phyloP scores from a whole-genome alignment of 2,888 invertebrate species.

The Drosophila prostipennis region DNA sequence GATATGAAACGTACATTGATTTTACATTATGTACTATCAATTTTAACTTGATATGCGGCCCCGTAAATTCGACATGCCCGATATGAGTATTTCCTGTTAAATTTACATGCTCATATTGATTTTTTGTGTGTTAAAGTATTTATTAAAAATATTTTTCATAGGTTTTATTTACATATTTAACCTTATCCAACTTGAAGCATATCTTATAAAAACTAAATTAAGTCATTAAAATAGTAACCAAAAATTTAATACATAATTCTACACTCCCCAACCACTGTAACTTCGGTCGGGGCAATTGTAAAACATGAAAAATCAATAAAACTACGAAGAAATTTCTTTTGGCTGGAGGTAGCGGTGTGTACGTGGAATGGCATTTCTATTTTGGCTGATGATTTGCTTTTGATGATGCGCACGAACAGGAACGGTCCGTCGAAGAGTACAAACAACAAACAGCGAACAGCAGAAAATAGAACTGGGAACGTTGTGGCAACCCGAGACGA shows the following conservation, averaged over 20 bases:
- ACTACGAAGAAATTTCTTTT: constrained; percentile 50
- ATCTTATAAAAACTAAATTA: background rate
- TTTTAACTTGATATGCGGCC: too few species aligned
- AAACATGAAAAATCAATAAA: constrained; percentile 77
- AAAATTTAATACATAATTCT: too few species aligned
- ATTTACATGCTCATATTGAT: too few species aligned
- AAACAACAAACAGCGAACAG: background rate
- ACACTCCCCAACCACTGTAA: constrained; percentile 20
- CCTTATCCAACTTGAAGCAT: background rate
- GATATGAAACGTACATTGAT: too few species aligned
- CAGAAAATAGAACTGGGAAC: constrained; percentile 26
- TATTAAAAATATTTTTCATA: too few species aligned
- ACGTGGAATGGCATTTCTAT: constrained; percentile 49
- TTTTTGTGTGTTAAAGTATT: too few species aligned
- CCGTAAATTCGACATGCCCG: too few species aligned
- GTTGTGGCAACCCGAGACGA: constrained; percentile 12
- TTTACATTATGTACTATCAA: too few species aligned
- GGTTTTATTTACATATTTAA: background rate
- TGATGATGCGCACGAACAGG: constrained; percentile 76
- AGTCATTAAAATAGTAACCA: background rate
- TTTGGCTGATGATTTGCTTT: constrained; percentile 68
- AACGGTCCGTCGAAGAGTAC: constrained; percentile 31
- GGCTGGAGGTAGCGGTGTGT: constrained; percentile 37
- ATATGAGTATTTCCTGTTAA: too few species aligned
- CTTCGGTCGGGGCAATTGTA: constrained; percentile 38